Evolutionary conservation across 2,113 vertebrate species (phyloP), one percentile per base, ranked within the genome.

Genomic region (Miniopterus natalensis): DNA sequence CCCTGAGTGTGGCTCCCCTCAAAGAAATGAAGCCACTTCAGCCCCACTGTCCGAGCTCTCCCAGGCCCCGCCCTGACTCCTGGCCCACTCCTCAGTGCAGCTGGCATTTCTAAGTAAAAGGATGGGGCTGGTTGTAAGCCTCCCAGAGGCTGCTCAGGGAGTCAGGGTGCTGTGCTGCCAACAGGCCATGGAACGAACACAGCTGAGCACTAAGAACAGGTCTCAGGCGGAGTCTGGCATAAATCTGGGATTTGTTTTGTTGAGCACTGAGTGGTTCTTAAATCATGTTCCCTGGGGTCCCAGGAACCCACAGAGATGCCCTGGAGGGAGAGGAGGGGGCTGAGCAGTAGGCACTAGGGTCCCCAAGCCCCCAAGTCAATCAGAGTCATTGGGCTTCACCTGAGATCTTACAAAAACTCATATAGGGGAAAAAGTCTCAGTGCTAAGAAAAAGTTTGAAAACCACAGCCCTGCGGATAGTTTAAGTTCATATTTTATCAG

Each of bases 101-200:
- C 42, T 23, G n/a, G 59, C 47, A 42, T 3, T 23, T 31, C 31
- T 45, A 55, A n/a, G 78, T 18, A 29, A 57, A 36, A 55, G 57
- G 27, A 45, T 0, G 6, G 42, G 75, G 9, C 17, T 40, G 14
- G 31, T 23, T 45, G 23, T 9, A 10, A 42, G 53, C 47, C 25
- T 21, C 84, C 29, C 5, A 6, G 36, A 31, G 20, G 23, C 68
- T 12, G 53, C 85, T 63, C 8, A 8, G 45, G 73, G 42, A 42
- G 51, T 6, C 80, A 36, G 0, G 0, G 51, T 15, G 23, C 47
- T 18, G 10, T 1, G 14, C n/a, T 4, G 23, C 59, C 27, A 7
- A 45, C 0, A 3, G 51, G 9, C 51, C 36, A 25, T 2, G 17
- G 8, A 3, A 9, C 0, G 47, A 49, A 81, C 63, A 29, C 59